Percentiles rank a stretch among this genome's conserved stretches.
These are phyloP conservation scores for Drosophila gunungcola DNA, from an alignment of 1,140 invertebrate genomes.

Conservation along the genomic window DNA sequence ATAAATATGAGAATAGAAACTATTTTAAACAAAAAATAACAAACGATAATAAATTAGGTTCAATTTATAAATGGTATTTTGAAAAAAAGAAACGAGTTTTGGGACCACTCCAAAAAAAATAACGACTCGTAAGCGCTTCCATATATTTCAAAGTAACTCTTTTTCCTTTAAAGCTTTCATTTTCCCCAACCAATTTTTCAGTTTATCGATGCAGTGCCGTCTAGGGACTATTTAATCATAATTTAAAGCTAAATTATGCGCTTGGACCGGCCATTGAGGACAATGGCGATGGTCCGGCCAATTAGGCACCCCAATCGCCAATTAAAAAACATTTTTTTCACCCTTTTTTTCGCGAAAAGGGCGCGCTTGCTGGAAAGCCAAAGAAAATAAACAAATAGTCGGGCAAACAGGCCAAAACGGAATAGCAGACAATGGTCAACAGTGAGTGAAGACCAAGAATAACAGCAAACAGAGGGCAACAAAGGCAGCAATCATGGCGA, in stretches of 20 bases:
- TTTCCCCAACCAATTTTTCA: neutral
- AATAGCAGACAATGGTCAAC: conserved; percentile 61
- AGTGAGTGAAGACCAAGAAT: conserved; percentile 39
- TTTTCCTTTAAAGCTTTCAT: too few relatives aligned
- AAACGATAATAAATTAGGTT: too few relatives aligned
- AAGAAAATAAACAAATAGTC: conserved; percentile 64
- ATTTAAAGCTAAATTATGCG: conserved; percentile 50
- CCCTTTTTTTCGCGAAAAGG: conserved; percentile 49
- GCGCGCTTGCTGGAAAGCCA: conserved; percentile 47
- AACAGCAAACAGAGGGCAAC: conserved; percentile 27
- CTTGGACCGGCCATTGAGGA: conserved; percentile 15
- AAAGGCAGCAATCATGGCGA: conserved; percentile 40
- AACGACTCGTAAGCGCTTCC: neutral
- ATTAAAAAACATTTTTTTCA: conserved; percentile 46
- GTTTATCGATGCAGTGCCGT: neutral
- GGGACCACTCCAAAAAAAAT: too few relatives aligned
- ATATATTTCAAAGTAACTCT: neutral
- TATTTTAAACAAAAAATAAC: too few relatives aligned
- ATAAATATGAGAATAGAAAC: too few relatives aligned
- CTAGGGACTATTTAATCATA: conserved; percentile 18
- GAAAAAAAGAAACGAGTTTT: too few relatives aligned
- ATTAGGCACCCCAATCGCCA: conserved; percentile 62
- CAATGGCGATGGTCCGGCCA: conserved; percentile 41
- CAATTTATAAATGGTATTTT: too few relatives aligned
- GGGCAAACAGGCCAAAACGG: conserved; percentile 32